A percentile compares a stretch with the other conserved stretches of the same genome.
These are phyloP conservation scores for Morone saxatilis DNA, from an alignment of 2,113 vertebrate species.

Conservation along the genomic window DNA sequence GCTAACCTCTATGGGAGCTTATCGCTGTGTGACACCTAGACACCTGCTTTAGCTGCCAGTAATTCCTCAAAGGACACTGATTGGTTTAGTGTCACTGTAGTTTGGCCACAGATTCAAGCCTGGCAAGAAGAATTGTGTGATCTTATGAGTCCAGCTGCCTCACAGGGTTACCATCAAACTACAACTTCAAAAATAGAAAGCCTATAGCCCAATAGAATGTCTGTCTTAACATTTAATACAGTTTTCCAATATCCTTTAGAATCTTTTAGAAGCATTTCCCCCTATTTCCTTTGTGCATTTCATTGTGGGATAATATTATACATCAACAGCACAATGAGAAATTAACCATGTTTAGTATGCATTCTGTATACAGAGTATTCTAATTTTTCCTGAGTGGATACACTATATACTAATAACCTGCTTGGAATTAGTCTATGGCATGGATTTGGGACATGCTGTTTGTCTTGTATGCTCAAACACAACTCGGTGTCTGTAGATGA, in stretches of 20 bases:
- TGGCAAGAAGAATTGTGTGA: too few species aligned
- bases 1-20: too few species aligned
- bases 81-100: too few species aligned
- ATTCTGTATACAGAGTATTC: neutral
- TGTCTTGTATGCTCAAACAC: neutral
- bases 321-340: neutral
- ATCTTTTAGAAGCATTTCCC: neutral
- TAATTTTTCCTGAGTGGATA: neutral
- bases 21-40: too few species aligned
- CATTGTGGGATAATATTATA: neutral
- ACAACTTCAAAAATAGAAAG: neutral
- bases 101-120: too few species aligned
- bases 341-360: neutral
- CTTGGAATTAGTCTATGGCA: neutral
- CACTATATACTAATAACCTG: neutral
- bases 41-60: too few species aligned
- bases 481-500: neutral
- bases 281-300: too few species aligned
- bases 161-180: too few species aligned
- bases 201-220: too few species aligned
- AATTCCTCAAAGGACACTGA: too few species aligned
- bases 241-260: neutral
- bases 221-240: neutral
- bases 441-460: neutral
- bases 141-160: too few species aligned